Evolutionary conservation across 2,888 invertebrate genomes (phyloP).

Genomic region (Apotomis betuletana): DNA sequence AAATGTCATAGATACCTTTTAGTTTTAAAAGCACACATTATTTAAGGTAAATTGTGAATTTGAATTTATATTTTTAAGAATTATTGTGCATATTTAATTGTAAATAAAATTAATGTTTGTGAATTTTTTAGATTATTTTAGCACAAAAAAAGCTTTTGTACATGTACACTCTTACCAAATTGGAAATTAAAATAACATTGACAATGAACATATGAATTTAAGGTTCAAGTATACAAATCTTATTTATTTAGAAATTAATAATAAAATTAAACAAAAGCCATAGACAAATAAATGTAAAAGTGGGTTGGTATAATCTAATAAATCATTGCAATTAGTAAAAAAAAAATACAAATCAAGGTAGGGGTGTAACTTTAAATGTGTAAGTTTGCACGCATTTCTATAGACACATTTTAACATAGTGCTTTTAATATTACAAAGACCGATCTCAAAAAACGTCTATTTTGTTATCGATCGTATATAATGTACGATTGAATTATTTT

Average conservation of each 20-base stretch:
- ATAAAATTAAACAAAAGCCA: too few species aligned
- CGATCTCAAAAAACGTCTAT: background rate
- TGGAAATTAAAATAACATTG: slow-evolving; percentile 1
- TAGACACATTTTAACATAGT: background rate
- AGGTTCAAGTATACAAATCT: too few species aligned
- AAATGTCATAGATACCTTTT: slow-evolving; percentile 28
- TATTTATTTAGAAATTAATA: too few species aligned
- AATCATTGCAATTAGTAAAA: background rate
- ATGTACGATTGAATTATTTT: background rate
- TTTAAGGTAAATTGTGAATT: slow-evolving; percentile 31
- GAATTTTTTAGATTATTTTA: slow-evolving; percentile 20
- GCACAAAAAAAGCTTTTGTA: slow-evolving; percentile 12
- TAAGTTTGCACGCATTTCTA: slow-evolving; percentile 7
- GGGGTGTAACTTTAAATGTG: background rate
- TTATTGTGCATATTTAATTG: slow-evolving; percentile 26
- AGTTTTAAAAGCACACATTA: slow-evolving; percentile 28
- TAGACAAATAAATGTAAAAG: too few species aligned
- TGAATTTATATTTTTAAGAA: slow-evolving; percentile 29
- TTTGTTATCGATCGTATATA: background rate
- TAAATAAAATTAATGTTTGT: slow-evolving; percentile 33
- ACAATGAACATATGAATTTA: background rate
- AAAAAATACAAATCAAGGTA: background rate
- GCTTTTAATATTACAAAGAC: background rate
- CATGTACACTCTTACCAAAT: slow-evolving; percentile 19
- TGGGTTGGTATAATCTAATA: too few species aligned